Conservation (phyloP, 2,797 vertebrate species). For the Enteromius fasciolatus region DNA sequence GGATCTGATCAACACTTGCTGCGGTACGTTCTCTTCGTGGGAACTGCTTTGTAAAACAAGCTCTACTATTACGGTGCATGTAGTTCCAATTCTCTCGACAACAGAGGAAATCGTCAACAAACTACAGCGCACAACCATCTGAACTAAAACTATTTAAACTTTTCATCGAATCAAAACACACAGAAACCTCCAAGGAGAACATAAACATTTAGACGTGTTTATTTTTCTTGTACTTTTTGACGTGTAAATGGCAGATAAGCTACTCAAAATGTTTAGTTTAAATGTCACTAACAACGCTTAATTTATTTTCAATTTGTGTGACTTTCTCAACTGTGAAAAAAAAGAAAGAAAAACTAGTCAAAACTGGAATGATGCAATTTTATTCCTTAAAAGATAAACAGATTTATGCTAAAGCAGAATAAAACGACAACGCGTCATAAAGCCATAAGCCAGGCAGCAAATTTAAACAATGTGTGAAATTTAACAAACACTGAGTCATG, state of each 20-base stretch:
- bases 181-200: neutral
- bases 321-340: conserved; percentile 7
- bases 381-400: conserved; percentile 42
- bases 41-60: conserved; percentile 27
- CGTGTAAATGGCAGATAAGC: conserved; percentile 8
- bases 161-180: conserved; percentile 14
- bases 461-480: neutral
- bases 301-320: conserved; percentile 15
- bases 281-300: neutral
- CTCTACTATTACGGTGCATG: neutral
- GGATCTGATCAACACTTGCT: conserved; percentile 21
- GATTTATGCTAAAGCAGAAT: conserved; percentile 49
- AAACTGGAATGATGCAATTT: conserved; percentile 12
- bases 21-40: neutral
- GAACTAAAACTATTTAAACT: conserved; percentile 11
- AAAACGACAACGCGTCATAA: conserved; percentile 49
- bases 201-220: conserved; percentile 10
- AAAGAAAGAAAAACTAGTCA: neutral
- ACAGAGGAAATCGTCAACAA: conserved; percentile 18
- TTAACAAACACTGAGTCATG: conserved; percentile 24
- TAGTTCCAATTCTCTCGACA: neutral
- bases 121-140: conserved; percentile 7
- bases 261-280: conserved; percentile 25
- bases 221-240: conserved; percentile 18
- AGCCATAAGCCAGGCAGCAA: conserved; percentile 45